These are phyloP conservation scores for Cynoglossus semilaevis DNA, from an alignment of 2,113 vertebrate genomes.

Conservation along the genomic window DNA sequence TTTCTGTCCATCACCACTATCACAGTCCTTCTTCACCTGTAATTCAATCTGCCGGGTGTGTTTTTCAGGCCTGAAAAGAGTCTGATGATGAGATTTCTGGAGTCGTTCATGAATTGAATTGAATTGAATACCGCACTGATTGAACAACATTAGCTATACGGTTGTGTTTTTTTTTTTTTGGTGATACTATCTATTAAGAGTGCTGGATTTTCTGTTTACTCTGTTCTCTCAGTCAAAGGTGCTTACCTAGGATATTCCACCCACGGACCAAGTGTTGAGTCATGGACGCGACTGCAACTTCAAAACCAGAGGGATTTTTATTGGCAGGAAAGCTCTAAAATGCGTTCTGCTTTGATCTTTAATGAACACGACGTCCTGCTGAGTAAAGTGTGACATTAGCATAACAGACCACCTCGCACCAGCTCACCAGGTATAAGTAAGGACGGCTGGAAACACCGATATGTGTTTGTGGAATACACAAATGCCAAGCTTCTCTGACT, in stretches of 20 bases:
- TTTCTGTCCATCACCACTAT: constrained; percentile 3
- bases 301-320: constrained; percentile 20
- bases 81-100: not conserved
- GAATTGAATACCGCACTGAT: no score
- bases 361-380: constrained; percentile 33
- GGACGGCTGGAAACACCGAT: not conserved
- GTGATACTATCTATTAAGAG: constrained; percentile 21
- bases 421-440: constrained; percentile 21
- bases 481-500: not conserved
- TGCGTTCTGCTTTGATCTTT: constrained; percentile 52
- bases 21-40: not conserved
- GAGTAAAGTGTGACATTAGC: constrained; percentile 42
- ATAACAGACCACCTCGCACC: constrained; percentile 26
- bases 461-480: not conserved
- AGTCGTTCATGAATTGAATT: not conserved
- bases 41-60: no score
- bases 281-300: constrained; percentile 38
- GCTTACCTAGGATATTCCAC: constrained; percentile 28
- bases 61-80: no score
- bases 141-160: no score
- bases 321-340: constrained; percentile 39
- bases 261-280: constrained; percentile 17
- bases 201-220: constrained; percentile 8
- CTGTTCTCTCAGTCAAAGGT: constrained; percentile 20
- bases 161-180: no score